Base-by-base conservation (phyloP, 2,888 invertebrate species). In the Atethmia centrago region DNA sequence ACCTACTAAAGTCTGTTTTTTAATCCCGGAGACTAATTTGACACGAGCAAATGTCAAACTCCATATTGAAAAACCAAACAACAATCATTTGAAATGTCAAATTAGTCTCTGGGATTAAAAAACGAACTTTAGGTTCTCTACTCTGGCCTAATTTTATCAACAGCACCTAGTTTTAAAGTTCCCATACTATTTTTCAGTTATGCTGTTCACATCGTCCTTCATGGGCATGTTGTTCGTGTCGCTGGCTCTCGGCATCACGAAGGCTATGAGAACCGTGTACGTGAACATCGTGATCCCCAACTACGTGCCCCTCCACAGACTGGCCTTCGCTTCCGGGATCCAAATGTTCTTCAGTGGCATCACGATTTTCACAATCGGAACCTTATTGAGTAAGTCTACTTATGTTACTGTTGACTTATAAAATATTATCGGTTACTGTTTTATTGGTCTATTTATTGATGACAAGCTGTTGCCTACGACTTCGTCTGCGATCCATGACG, bases 301-400 rank as follows among this genome's bases (percentile, higher is more conserved):
- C 88, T 97, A 98, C 86, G 97, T 98, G 10, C 97, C 97, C 0
- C 91, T 98, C 51, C 97, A 98, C 69, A 94, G 97, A 84, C 92
- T 98, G 36, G 97, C 98, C 3, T 97, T 97, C 62, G 98, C 98
- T 4, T 97, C 97, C 10, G 97, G 97, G 5, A 97, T 98, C 58
- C 98, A 98, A 89, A 97, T 97, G 97, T 96, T 98, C 77, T 95
- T 97, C 75, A 98, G 98, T 90, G 98, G 98, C 28, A 89, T 97
- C 53, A 94, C 97, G 63, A 96, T 97, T 61, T 92, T 97, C 67
- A 92, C 94, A 3, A 96, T 97, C 79, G 97, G 98, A 88, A 97
- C 97, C 63, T 77, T 97, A 68, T 92, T 98, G 88, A 98, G 98
- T 97, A 93, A 92, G 88, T 80, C 8, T 53, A 53, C 25, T 36